phyloP scores from a whole-genome alignment of 2,888 invertebrate species.

The Ptychoptera albimana region DNA sequence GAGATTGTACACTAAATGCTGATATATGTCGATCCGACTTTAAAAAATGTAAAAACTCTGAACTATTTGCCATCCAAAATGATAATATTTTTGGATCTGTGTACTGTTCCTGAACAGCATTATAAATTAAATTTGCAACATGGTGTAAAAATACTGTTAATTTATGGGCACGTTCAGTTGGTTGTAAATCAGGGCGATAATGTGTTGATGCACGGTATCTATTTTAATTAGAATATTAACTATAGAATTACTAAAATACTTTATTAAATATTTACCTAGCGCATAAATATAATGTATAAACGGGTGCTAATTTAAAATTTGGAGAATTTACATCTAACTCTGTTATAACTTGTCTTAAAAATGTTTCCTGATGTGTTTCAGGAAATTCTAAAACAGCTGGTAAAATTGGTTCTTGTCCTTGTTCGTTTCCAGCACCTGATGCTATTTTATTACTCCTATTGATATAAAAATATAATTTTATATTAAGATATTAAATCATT shows the following conservation, averaged over 20 bases:
- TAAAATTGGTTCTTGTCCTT: constrained; percentile 75
- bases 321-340: constrained; percentile 77
- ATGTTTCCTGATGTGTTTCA: constrained; percentile 86
- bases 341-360: constrained; percentile 73
- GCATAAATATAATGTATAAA: constrained; percentile 90
- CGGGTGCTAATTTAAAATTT: constrained; percentile 91
- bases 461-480: not conserved
- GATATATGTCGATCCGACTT: constrained; percentile 91
- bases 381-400: constrained; percentile 91
- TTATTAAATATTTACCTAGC: constrained; percentile 40
- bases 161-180: constrained; percentile 81
- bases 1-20: constrained; percentile 81
- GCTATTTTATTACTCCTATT: constrained; percentile 5
- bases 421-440: constrained; percentile 13
- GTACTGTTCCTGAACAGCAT: constrained; percentile 72
- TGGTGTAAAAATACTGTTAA: constrained; percentile 80
- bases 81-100: constrained; percentile 74
- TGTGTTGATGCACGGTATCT: constrained; percentile 87
- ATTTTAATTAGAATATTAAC: constrained; percentile 8
- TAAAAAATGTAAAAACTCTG: constrained; percentile 88
- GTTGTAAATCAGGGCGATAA: constrained; percentile 81
- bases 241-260: not conserved
- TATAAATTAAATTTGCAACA: constrained; percentile 74
- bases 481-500: not conserved
- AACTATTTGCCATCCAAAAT: constrained; percentile 96